Conservation (phyloP, 2,797 vertebrate species). For the Coregonus suidteri region DNA sequence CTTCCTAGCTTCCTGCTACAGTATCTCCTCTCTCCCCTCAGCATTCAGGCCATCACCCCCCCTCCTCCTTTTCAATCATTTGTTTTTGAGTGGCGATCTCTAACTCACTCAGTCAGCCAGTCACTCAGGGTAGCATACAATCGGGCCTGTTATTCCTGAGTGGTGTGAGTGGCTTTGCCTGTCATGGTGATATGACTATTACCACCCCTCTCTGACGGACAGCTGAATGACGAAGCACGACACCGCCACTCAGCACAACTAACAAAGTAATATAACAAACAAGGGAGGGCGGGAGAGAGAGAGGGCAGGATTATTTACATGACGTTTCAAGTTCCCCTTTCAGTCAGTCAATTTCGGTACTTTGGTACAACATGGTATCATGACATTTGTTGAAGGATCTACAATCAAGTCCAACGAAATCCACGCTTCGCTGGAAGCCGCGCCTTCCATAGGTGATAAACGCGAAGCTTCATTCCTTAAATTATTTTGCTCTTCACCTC, state of each 20-base stretch:
- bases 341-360: no score
- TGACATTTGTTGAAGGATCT: no score
- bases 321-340: neutral
- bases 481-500: no score
- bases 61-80: neutral
- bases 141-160: slow-evolving; percentile 9
- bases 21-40: neutral
- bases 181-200: slow-evolving; percentile 42
- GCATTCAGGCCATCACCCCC: neutral
- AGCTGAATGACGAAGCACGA: slow-evolving; percentile 37
- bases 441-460: no score
- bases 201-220: slow-evolving; percentile 50
- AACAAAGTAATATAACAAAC: neutral
- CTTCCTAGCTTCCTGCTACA: neutral
- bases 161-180: slow-evolving; percentile 8
- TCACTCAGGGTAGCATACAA: slow-evolving; percentile 32
- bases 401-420: no score
- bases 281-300: neutral
- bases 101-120: neutral
- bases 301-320: neutral
- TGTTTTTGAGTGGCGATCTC: neutral
- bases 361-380: no score
- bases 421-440: no score
- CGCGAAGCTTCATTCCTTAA: no score
- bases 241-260: neutral